phyloP scores from a whole-genome alignment of 2,888 invertebrate genomes.

The Lacanobia wlatinum region DNA sequence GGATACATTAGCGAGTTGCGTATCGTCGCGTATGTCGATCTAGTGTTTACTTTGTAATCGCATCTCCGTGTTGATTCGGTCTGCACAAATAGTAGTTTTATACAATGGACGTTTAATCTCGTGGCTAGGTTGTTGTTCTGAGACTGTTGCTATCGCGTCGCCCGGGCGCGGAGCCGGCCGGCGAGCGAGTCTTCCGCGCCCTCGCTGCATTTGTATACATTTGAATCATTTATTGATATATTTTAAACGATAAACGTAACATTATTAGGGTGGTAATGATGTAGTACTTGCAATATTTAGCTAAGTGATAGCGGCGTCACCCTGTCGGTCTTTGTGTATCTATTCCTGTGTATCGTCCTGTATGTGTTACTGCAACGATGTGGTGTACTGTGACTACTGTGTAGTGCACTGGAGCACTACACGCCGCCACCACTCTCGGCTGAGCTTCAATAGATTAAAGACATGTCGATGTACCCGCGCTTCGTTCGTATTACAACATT shows the following conservation, averaged over 20 bases:
- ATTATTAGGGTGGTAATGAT: conserved; percentile 85
- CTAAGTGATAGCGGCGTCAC: conserved; percentile 83
- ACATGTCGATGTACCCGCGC: conserved; percentile 80
- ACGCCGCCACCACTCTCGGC: conserved; percentile 49
- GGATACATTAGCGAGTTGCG: conserved; percentile 74
- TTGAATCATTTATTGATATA: conserved; percentile 82
- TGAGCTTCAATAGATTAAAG: conserved; percentile 69
- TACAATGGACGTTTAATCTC: conserved; percentile 76
- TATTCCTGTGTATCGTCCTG: conserved; percentile 76
- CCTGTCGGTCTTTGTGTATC: conserved; percentile 77
- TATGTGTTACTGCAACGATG: conserved; percentile 75
- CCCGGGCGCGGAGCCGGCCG: conserved; percentile 33
- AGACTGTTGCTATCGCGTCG: conserved; percentile 70
- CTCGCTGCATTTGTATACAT: conserved; percentile 80
- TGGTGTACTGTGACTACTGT: conserved; percentile 82
- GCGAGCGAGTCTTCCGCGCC: conserved; percentile 74
- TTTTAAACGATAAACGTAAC: conserved; percentile 79
- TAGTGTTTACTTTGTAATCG: conserved; percentile 71
- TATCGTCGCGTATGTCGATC: conserved; percentile 72
- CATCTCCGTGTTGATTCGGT: conserved; percentile 74
- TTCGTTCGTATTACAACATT: conserved; percentile 87
- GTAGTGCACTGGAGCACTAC: conserved; percentile 73
- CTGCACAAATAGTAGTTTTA: conserved; percentile 84
- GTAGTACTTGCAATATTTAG: conserved; percentile 89
- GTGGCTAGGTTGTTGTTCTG: conserved; percentile 75